Evolutionary conservation across 1,140 invertebrate genomes (phyloP).

Genomic region (Trissolcus basalis): DNA sequence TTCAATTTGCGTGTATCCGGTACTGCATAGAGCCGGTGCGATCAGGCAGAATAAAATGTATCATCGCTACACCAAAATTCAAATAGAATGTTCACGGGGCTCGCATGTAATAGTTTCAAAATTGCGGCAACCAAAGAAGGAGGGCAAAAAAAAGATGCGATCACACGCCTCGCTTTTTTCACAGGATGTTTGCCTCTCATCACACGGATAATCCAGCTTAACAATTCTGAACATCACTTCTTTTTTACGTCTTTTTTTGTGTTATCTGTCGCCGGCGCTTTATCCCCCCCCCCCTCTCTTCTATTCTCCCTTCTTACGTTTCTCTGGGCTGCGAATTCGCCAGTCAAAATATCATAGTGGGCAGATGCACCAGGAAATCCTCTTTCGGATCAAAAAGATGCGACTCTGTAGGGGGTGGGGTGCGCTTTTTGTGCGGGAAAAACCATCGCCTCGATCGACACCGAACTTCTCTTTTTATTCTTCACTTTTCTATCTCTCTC

Average conservation of each 20-base stretch:
- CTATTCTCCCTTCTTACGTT: conserved; percentile 34
- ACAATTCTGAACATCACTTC: conserved; percentile 65
- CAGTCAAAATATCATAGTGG: conserved; percentile 63
- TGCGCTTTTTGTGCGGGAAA: conserved; percentile 47
- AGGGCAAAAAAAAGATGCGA: conserved; percentile 29
- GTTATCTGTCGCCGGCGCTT: conserved; percentile 38
- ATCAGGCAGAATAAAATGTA: conserved; percentile 29
- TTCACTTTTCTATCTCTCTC: background rate
- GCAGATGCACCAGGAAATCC: conserved; percentile 71
- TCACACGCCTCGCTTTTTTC: conserved; percentile 32
- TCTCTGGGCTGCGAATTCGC: conserved; percentile 56
- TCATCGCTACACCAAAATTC: conserved; percentile 13
- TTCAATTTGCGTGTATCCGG: conserved; percentile 14
- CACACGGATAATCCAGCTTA: conserved; percentile 74
- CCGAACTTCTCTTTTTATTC: conserved; percentile 6
- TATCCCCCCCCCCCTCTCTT: conserved; percentile 25
- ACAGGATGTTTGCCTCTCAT: conserved; percentile 70
- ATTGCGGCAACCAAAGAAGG: conserved; percentile 29
- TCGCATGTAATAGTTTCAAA: conserved; percentile 35
- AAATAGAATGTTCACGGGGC: conserved; percentile 25
- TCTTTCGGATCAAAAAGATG: conserved; percentile 51
- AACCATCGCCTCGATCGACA: conserved; percentile 27
- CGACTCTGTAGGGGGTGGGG: conserved; percentile 34
- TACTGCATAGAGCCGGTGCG: conserved; percentile 15
- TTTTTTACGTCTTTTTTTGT: conserved; percentile 38